Percentiles rank a stretch among this genome's conserved stretches.
Evolutionary conservation across 2,113 vertebrate species (phyloP).

Genomic region (Anguilla japonica): DNA sequence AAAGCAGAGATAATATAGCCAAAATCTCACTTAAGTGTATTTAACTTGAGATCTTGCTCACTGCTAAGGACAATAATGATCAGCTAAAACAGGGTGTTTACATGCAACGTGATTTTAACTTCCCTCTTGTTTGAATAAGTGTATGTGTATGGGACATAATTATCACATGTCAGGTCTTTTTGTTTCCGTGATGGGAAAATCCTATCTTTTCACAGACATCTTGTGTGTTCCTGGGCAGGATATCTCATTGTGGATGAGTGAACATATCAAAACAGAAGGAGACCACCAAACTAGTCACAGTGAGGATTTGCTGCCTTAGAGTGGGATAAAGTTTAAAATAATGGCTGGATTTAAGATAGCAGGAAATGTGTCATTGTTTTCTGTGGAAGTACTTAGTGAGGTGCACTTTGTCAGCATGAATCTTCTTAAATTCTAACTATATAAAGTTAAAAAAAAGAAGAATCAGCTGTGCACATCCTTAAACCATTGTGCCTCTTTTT

Average conservation of each 20-base stretch:
- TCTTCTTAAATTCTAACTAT: background rate
- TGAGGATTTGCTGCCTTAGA: background rate
- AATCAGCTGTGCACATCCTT: too few relatives aligned
- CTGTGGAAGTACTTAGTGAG: background rate
- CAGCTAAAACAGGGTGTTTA: background rate
- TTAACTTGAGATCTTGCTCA: background rate
- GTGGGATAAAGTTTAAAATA: background rate
- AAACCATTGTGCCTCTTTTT: too few relatives aligned
- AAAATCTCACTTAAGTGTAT: background rate
- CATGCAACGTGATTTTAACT: background rate
- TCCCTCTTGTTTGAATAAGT: background rate
- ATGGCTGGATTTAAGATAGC: background rate
- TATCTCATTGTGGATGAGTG: background rate
- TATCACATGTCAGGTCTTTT: background rate
- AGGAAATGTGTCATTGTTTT: background rate
- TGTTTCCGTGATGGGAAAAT: background rate
- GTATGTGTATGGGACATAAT: background rate
- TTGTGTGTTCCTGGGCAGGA: slow-evolving; percentile 7
- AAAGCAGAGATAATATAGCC: background rate
- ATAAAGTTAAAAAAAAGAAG: too few relatives aligned
- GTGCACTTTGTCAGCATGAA: background rate
- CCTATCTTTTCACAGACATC: background rate
- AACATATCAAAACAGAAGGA: slow-evolving; percentile 1
- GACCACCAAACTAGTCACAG: slow-evolving; percentile 4
- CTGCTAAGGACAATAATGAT: background rate